Conservation (phyloP, 1,140 invertebrate species). For the Calliphora vicina region DNA sequence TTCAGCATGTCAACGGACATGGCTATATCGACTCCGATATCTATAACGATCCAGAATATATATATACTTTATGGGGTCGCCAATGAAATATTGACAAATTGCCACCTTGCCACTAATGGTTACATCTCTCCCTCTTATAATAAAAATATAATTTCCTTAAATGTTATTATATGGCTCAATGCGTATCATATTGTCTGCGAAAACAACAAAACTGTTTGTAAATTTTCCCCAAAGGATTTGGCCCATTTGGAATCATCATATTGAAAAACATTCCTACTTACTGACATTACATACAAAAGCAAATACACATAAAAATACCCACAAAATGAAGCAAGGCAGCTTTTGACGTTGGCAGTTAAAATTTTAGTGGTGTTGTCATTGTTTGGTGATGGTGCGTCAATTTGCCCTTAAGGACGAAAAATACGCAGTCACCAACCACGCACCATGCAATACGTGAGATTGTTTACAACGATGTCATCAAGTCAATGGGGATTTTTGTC, state of each 20-base stretch:
- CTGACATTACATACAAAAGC: neutral
- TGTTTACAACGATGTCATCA: neutral
- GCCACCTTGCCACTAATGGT: neutral
- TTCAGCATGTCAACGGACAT: no score
- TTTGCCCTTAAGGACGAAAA: slow-evolving; percentile 3
- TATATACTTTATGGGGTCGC: no score
- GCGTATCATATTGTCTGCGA: neutral
- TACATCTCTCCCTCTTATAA: no score
- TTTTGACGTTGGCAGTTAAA: no score
- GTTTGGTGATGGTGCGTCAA: neutral
- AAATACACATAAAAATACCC: neutral
- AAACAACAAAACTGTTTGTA: neutral
- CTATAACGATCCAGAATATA: no score
- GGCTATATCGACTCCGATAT: no score
- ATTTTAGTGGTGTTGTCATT: neutral
- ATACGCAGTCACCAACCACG: neutral
- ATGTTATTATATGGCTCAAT: neutral
- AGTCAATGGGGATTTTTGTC: neutral
- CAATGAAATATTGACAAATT: no score
- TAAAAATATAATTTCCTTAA: neutral
- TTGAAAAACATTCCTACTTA: neutral
- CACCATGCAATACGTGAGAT: neutral
- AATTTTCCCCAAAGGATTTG: neutral
- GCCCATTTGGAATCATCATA: neutral
- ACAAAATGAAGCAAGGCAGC: no score